phyloP scores from a whole-genome alignment of 2,113 vertebrate species.

The Myocastor coypus region DNA sequence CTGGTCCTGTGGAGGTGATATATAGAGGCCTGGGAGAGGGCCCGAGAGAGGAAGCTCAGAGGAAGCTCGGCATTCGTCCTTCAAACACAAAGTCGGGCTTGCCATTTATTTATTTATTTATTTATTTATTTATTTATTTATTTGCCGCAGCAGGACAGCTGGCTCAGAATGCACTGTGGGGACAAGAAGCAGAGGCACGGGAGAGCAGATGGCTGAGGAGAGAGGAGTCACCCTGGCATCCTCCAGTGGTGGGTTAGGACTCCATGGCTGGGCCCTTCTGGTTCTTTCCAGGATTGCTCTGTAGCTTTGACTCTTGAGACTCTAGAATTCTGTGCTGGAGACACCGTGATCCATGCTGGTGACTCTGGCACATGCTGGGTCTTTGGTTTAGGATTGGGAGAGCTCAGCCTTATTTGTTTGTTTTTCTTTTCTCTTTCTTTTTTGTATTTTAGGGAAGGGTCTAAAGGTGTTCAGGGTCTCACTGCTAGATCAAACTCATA shows the following conservation, averaged over 20 bases:
- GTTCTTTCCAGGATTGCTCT: neutral
- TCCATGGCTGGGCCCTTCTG: neutral
- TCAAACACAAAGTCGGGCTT: conserved; percentile 83
- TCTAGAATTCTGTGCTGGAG: neutral
- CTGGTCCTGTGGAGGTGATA: conserved; percentile 80
- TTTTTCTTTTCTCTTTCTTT: neutral
- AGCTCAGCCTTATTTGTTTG: neutral
- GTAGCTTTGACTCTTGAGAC: neutral
- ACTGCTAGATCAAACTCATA: too few species aligned
- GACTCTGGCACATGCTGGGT: too few species aligned
- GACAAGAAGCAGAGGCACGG: fast-evolving
- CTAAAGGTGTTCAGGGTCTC: too few species aligned
- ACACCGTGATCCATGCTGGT: neutral
- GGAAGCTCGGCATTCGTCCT: conserved; percentile 84
- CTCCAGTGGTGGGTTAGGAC: neutral
- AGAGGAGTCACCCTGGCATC: neutral
- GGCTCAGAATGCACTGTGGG: neutral
- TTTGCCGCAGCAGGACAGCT: neutral
- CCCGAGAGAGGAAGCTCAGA: conserved; percentile 75
- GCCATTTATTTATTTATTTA: conserved; percentile 24
- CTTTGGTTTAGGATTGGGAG: neutral
- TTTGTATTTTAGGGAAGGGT: too few species aligned
- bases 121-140: too few species aligned
- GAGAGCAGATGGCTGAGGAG: neutral
- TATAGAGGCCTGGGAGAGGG: conserved; percentile 75